Evolutionary conservation across 2,113 vertebrate species (phyloP), one percentile per base, ranked within the genome.

Genomic region (Nettapus auritus): DNA sequence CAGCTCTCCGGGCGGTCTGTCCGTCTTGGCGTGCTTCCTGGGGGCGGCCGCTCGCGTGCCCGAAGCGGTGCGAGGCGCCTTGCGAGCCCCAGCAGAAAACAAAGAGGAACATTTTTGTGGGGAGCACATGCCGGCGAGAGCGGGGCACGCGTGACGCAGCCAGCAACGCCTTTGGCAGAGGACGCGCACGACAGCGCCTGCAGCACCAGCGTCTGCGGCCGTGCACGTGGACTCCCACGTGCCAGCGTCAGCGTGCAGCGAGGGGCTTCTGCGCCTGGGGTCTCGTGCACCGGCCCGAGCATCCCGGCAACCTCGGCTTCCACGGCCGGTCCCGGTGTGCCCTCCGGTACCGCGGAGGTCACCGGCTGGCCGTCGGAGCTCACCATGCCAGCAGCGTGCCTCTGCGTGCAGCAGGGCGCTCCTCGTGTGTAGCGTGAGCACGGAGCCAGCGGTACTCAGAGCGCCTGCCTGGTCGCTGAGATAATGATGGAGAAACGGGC

Each of bases 1-100:
- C 20, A 21, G 46, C 40, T 36, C 44, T n/a, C 55, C 9, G 5
- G 15, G 0, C 0, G 26, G 6, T 25, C 18, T 33, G 21, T 60
- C 40, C 6, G 2, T 4, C 17, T 46, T 1, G 6, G 4, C 2
- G n/a, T 0, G 53, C 31, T 22, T 19, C 26, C 53, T 8, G 0
- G 8, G 33, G 31, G 13, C 23, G 9, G 50, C 64, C 3, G 2
- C 88, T 16, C 7, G 5, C 59, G n/a, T 42, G 17, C 50, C 48
- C 46, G 4, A 3, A 3, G 46, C 1, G 6, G 26, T 56, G 31
- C 6, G 18, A 8, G 66, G 6, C 20, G 1, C 3, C 29, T 2
- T 7, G 23, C 29, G 9, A 46, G 46, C 14, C 5, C 9, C 19
- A 3, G 46, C 29, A 46, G n/a, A 6, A 9, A 20, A 10, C 33